Percentiles rank a stretch among this genome's conserved stretches.
These are phyloP conservation scores for Ammodytes dubius DNA, from an alignment of 2,113 vertebrate species.

Conservation along the genomic window DNA sequence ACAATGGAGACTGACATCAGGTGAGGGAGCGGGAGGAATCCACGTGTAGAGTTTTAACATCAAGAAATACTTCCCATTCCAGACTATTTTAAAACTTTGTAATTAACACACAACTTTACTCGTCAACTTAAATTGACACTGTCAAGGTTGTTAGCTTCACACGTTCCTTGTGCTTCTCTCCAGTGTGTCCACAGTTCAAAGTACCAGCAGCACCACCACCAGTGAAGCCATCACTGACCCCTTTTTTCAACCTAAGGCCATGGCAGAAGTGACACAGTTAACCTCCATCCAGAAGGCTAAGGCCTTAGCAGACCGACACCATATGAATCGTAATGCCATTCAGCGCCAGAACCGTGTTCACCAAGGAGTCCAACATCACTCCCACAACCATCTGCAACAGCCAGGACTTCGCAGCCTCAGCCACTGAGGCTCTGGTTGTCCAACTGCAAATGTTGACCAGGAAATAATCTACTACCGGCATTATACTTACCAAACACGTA, in stretches of 20 bases:
- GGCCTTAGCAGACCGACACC: constrained; percentile 81
- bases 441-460: neutral
- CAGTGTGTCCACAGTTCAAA: constrained; percentile 75
- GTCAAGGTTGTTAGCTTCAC: neutral
- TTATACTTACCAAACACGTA: constrained; percentile 10
- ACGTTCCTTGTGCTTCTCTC: constrained; percentile 15
- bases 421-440: constrained; percentile 82
- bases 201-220: constrained; percentile 33
- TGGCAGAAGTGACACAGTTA: constrained; percentile 85
- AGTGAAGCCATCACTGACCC: constrained; percentile 60
- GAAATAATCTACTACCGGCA: neutral
- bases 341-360: constrained; percentile 90
- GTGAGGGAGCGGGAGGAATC: constrained; percentile 30
- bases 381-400: constrained; percentile 87
- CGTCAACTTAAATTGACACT: neutral
- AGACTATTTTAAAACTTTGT: neutral
- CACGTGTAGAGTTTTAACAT: neutral
- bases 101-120: neutral
- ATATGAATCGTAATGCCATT: constrained; percentile 86
- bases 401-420: constrained; percentile 90
- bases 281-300: constrained; percentile 86
- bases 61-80: neutral
- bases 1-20: constrained; percentile 42
- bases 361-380: constrained; percentile 81
- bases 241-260: constrained; percentile 74